Percentiles rank a stretch among this genome's conserved stretches.
These are phyloP conservation scores for Noctua comes DNA, from an alignment of 2,888 invertebrate species.

Conservation along the genomic window DNA sequence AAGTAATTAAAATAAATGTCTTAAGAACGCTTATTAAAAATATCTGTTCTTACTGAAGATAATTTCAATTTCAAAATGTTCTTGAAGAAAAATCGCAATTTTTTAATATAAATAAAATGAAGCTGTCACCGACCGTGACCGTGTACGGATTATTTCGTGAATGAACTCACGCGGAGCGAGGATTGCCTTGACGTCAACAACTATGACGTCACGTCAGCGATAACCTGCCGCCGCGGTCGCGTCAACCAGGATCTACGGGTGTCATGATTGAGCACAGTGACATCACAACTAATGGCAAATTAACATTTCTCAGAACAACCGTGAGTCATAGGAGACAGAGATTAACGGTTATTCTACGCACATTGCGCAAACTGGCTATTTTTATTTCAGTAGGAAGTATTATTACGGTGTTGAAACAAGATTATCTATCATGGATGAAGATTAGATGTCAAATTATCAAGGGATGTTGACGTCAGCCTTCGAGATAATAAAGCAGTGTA, in stretches of 20 bases:
- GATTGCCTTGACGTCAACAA: slow-evolving; percentile 79
- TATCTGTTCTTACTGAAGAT: not conserved
- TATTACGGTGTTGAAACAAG: slow-evolving; percentile 7
- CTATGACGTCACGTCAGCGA: slow-evolving; percentile 78
- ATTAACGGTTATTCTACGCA: slow-evolving; percentile 2
- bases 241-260: slow-evolving; percentile 70
- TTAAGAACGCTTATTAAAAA: slow-evolving; percentile 3
- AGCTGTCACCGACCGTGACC: slow-evolving; percentile 77
- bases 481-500: slow-evolving; percentile 43
- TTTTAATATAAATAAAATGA: slow-evolving; percentile 42
- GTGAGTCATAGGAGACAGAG: not conserved
- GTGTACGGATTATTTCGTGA: slow-evolving; percentile 84
- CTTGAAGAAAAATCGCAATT: slow-evolving; percentile 25
- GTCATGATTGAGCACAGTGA: slow-evolving; percentile 57
- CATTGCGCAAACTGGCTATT: not conserved
- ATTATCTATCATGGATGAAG: slow-evolving; percentile 36
- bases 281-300: slow-evolving; percentile 40
- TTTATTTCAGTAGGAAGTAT: slow-evolving; percentile 9
- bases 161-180: slow-evolving; percentile 82
- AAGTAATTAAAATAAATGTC: not conserved
- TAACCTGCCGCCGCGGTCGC: slow-evolving; percentile 68
- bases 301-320: slow-evolving; percentile 28
- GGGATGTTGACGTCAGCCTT: slow-evolving; percentile 42
- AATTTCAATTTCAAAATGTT: not conserved
- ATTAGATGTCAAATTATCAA: slow-evolving; percentile 43